Evolutionary conservation across 2,888 invertebrate genomes (phyloP).

Genomic region (Lycocerus yunnanus): DNA sequence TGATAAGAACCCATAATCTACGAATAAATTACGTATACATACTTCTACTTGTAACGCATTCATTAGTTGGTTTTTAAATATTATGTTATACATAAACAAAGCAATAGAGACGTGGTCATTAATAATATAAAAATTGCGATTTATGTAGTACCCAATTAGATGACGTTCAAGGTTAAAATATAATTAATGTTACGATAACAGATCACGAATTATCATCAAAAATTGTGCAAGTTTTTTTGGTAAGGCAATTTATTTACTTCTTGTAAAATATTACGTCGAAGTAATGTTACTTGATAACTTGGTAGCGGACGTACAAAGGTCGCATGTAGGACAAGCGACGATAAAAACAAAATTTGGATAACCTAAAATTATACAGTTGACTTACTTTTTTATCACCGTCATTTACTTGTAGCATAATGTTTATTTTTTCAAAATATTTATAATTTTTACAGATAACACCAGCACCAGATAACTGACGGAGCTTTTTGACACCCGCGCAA

Average conservation of each 20-base stretch:
- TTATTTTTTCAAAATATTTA: slow-evolving; percentile 2
- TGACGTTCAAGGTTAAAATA: not conserved
- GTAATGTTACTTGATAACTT: not conserved
- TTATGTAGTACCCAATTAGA: not conserved
- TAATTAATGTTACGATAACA: not conserved
- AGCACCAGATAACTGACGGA: slow-evolving; percentile 5
- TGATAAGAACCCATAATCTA: not conserved
- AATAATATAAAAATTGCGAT: not conserved
- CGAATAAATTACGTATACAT: not conserved
- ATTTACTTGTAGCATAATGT: slow-evolving; percentile 42
- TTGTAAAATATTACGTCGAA: not conserved
- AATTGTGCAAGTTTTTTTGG: not conserved
- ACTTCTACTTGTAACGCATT: not conserved
- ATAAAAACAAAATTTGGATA: slow-evolving; percentile 33
- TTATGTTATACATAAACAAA: not conserved
- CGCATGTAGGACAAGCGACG: slow-evolving; percentile 34
- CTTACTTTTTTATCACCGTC: slow-evolving; percentile 47
- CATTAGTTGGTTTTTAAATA: not conserved
- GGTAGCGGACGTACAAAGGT: slow-evolving; percentile 37
- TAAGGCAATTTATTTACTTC: not conserved
- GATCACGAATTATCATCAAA: not conserved
- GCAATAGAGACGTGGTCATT: not conserved
- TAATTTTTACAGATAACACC: not conserved
- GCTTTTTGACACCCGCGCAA: slow-evolving; percentile 6
- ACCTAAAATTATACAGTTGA: slow-evolving; percentile 30